Base-by-base conservation (phyloP, 2,113 vertebrate species). In the Paralichthys olivaceus region DNA sequence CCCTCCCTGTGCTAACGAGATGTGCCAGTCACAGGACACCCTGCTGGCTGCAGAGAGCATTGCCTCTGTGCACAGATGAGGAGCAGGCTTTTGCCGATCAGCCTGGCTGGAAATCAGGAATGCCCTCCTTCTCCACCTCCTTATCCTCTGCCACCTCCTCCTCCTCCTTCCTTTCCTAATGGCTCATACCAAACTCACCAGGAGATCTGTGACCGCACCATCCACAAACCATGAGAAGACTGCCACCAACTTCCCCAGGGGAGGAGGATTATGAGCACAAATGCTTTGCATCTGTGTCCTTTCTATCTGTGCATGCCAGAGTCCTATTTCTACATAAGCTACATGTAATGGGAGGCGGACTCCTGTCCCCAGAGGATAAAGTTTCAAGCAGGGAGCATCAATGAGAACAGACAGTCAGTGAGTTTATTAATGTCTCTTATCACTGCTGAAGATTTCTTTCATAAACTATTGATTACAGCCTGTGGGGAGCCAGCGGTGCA, bases 61-160 rank as follows among this genome's bases (percentile, higher is more conserved):
- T 87, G 86, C 89, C 91, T 92, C 68, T 32, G 79, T 86, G 84
- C 84, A 85, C 77, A 83, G 84, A 89, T 87, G 91, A 91, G 86
- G 87, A 90, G 83, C 79, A 84, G 89, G 85, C 83, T 89, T 92
- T 84, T 86, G 82, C 79, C 56, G 87, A 93, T 93, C 87, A 92
- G 91, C 92, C 90, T 92, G 92, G 89, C 91, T 91, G 90, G 91
- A 91, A 94, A 92, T 91, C 89, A 92, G 92, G 92, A 94, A 94
- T 93, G 90, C 85, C 89, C 88, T 79, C 79, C 68, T 69, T 72
- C 79, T 81, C 84, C 68, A 69, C 84, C 75, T 74, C 86, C 65
- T 80, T 86, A 53, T 84, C 75, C 71, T 79, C 64, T 68, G 71
- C 66, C 72, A 53, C 76, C 81, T 69, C 53, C 59, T 71, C 61